phyloP scores from a whole-genome alignment of 2,888 invertebrate genomes.

The Stegophylla sp. region DNA sequence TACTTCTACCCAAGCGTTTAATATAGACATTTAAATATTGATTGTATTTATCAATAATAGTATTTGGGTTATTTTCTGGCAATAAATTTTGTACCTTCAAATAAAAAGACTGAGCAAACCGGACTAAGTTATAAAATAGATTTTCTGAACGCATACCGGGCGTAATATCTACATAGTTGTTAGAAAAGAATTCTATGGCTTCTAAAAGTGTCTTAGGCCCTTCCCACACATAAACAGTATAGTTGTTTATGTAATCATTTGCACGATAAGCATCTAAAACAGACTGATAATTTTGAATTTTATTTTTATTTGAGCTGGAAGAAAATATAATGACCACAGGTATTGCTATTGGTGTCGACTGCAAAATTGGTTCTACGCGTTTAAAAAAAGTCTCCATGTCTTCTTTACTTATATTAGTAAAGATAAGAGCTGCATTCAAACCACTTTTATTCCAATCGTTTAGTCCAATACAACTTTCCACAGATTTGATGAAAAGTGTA shows the following conservation, averaged over 20 bases:
- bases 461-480: slow-evolving; percentile 9
- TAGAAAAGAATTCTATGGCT: slow-evolving; percentile 36
- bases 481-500: slow-evolving; percentile 24
- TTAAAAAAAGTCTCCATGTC: slow-evolving; percentile 28
- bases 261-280: slow-evolving; percentile 36
- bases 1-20: slow-evolving; percentile 12
- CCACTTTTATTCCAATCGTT: slow-evolving; percentile 34
- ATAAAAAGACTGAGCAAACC: slow-evolving; percentile 32
- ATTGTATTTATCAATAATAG: slow-evolving; percentile 35
- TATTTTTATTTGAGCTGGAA: slow-evolving; percentile 9
- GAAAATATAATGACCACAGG: slow-evolving; percentile 41
- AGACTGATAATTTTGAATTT: background rate
- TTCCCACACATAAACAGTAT: slow-evolving; percentile 14
- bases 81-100: slow-evolving; percentile 10
- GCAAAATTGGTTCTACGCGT: slow-evolving; percentile 27
- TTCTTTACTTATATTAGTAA: slow-evolving; percentile 28
- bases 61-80: slow-evolving; percentile 13
- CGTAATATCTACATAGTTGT: background rate
- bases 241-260: slow-evolving; percentile 37
- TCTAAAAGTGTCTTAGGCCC: slow-evolving; percentile 40
- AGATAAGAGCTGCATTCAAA: slow-evolving; percentile 31
- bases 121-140: slow-evolving; percentile 33
- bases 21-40: slow-evolving; percentile 20
- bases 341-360: slow-evolving; percentile 31
- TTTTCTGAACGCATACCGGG: slow-evolving; percentile 35